Base-by-base conservation (phyloP, 2,797 vertebrate genomes). In the Gymnoscopelus braueri region DNA sequence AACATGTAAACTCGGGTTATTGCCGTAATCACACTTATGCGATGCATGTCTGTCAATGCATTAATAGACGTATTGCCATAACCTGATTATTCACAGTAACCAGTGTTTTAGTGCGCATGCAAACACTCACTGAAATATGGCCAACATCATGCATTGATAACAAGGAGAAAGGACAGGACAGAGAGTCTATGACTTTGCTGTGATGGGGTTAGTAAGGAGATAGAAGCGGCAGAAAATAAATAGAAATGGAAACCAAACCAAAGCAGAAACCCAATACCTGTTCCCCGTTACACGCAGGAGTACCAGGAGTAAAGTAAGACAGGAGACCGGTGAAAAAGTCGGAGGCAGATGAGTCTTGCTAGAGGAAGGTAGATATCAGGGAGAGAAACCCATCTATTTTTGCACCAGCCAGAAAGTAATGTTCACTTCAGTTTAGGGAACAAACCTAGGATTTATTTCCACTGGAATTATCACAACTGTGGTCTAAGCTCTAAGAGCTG, bases 261-360 rank as follows among this genome's bases (percentile, higher is more conserved):
- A 48, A 79, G 78, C 74, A 70, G 70, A 83, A 26, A 69, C 19
- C 19, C 67, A 74, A 62, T 87, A 87, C 84, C 82, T 87, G 78
- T 2, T 49, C 66, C 60, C 72, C 75, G 15, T 53, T 83, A 86
- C 74, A 81, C 74, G 82, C 87, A 74, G 78, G 74, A 67, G 78
- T 44, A 2, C 81, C 74, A 26, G 86, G 85, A 77, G 75, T 26
- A 83, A 73, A 84, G 72, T 80, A 90, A 90, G 93, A 90, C 72
- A 92, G 83, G 59, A 93, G 54, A 60, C 82, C 63, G 7, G 74
- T 77, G 65, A 94, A 87, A 85, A 88, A 81, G 69, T 63, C 73
- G 80, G 85, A 76, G 61, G 82, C 76, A 75, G 84, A 78, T 3
- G 70, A 72, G 1, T 80, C 80, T 90, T 89, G 88, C 91, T 93